phyloP scores from a whole-genome alignment of 2,888 invertebrate species.

The Sabatieria punctata region DNA sequence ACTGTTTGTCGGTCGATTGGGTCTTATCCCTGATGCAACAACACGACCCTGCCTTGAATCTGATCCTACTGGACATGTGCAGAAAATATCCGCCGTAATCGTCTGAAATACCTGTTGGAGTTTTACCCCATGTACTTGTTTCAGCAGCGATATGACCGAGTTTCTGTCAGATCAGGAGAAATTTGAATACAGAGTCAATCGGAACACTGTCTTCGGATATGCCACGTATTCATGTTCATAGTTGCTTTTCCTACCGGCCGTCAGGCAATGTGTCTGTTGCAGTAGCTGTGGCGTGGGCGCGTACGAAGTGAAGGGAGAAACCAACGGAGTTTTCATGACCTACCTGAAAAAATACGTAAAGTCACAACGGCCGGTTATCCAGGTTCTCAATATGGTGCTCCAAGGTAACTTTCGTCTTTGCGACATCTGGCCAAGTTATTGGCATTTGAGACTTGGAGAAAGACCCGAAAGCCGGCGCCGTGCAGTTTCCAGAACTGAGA shows the following conservation, averaged over 20 bases:
- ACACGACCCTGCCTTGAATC: conserved; percentile 31
- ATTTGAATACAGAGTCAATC: conserved; percentile 17
- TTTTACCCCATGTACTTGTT: no score
- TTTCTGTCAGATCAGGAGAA: no score
- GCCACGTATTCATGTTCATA: conserved; percentile 18
- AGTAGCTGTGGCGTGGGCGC: conserved; percentile 29
- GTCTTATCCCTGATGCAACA: conserved; percentile 29
- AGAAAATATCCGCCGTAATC: conserved; percentile 27
- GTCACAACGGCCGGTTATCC: conserved; percentile 17
- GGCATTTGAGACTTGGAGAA: conserved; percentile 27
- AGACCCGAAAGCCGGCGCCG: conserved; percentile 24
- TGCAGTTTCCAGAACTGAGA: conserved; percentile 33
- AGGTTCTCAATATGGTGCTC: conserved; percentile 25
- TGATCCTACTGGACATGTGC: conserved; percentile 36
- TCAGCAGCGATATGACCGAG: no score
- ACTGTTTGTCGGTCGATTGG: conserved; percentile 30
- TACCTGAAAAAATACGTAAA: conserved; percentile 25
- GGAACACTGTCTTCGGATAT: conserved; percentile 29
- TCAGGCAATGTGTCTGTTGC: no score
- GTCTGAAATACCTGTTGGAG: no score
- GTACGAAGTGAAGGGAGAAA: conserved; percentile 28
- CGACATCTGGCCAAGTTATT: no score
- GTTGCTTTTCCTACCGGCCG: neutral
- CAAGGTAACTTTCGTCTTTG: conserved; percentile 15
- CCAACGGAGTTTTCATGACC: conserved; percentile 31